Evolutionary conservation across 2,888 invertebrate species (phyloP).

Genomic region (Serrognathus titanus): DNA sequence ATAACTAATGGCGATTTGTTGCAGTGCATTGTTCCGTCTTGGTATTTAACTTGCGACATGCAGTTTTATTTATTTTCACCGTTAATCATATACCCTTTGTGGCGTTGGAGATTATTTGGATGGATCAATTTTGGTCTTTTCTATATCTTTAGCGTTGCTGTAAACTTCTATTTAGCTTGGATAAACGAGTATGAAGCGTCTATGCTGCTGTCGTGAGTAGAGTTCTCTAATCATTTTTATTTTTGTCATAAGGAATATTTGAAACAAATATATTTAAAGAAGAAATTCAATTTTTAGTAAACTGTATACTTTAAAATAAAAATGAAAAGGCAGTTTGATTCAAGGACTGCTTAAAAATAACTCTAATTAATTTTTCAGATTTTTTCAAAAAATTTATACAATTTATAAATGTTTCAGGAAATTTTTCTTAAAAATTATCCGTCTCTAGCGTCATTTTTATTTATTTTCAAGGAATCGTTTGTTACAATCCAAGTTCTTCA

Average conservation of each 20-base stretch:
- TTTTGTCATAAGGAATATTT: not conserved
- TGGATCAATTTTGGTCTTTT: conserved; percentile 32
- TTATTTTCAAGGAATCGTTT: conserved; percentile 34
- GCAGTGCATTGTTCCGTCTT: conserved; percentile 7
- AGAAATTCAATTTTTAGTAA: not conserved
- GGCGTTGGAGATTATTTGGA: conserved; percentile 44
- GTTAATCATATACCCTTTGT: conserved; percentile 45
- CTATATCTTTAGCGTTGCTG: conserved; percentile 36
- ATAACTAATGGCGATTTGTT: not conserved
- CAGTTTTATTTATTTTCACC: conserved; percentile 49
- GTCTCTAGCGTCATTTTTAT: not conserved
- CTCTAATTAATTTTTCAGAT: too few species aligned
- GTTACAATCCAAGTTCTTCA: conserved; percentile 32
- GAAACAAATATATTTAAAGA: conserved; percentile 4
- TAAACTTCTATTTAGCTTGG: conserved; percentile 43
- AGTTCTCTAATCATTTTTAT: not conserved
- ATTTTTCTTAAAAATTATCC: too few species aligned
- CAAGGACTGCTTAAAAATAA: too few species aligned
- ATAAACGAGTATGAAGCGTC: conserved; percentile 39
- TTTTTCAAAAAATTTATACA: too few species aligned
- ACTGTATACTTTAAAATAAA: too few species aligned
- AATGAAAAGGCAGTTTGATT: too few species aligned
- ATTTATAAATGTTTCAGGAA: too few species aligned
- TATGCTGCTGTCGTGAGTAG: conserved; percentile 47
- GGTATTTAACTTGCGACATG: conserved; percentile 52